phyloP scores from a whole-genome alignment of 2,797 vertebrate species.

The Dicrostonyx torquatus region DNA sequence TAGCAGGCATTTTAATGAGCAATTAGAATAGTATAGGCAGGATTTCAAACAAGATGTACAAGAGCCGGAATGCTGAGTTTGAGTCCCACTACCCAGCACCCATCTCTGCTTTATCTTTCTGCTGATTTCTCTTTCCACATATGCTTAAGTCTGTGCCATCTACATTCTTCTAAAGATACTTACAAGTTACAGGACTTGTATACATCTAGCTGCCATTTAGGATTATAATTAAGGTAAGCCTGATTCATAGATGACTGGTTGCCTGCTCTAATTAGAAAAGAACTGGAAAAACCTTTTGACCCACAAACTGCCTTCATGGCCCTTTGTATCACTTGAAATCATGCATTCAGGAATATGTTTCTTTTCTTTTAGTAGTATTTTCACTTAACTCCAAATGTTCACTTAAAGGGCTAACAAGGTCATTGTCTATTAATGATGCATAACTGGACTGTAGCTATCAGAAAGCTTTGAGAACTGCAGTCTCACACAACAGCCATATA shows the following conservation, averaged over 20 bases:
- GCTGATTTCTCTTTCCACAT: neutral
- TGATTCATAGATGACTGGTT: neutral
- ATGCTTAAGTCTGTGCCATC: neutral
- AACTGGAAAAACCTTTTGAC: neutral
- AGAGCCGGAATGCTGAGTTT: constrained; percentile 18
- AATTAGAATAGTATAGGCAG: neutral
- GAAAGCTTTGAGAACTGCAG: constrained; percentile 4
- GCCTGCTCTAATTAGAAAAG: constrained; percentile 8
- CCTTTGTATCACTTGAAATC: constrained; percentile 18
- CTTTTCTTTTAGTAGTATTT: neutral
- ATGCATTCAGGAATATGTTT: constrained; percentile 5
- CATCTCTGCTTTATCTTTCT: constrained; percentile 32
- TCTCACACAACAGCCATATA: neutral
- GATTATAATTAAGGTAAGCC: constrained; percentile 29
- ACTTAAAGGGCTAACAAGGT: neutral
- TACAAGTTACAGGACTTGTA: neutral
- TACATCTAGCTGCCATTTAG: neutral
- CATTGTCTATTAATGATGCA: neutral
- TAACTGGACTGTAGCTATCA: neutral
- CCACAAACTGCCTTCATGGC: neutral
- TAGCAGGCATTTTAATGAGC: neutral
- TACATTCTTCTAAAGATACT: neutral
- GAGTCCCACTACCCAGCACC: neutral
- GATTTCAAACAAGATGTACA: constrained; percentile 28
- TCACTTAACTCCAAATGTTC: constrained; percentile 46